Conservation (phyloP, 1,140 invertebrate genomes). For the Acyrthosiphon pisum region DNA sequence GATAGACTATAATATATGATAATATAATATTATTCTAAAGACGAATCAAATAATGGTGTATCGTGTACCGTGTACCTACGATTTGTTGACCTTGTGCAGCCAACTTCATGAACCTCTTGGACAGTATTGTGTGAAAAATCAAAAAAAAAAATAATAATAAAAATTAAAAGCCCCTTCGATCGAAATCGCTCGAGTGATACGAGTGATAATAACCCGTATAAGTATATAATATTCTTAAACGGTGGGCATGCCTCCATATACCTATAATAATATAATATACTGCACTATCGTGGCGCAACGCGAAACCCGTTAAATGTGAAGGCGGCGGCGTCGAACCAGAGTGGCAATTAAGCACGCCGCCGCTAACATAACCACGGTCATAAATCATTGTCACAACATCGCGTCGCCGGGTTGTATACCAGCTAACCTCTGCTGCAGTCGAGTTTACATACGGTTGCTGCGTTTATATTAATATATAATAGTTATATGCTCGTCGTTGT, state of each 20-base stretch:
- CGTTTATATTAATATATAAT: not conserved
- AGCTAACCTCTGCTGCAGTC: not conserved
- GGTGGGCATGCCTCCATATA: not conserved
- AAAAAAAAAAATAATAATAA: too few species aligned
- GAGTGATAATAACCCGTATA: not conserved
- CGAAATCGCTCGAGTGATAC: not conserved
- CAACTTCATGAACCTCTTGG: too few species aligned
- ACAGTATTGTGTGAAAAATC: not conserved
- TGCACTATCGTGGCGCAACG: not conserved
- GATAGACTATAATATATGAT: too few species aligned
- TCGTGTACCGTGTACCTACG: too few species aligned
- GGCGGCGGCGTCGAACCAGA: not conserved
- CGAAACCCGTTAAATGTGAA: conserved; percentile 14
- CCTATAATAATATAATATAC: not conserved
- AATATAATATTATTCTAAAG: too few species aligned
- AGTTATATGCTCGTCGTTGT: not conserved
- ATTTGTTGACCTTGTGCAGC: too few species aligned
- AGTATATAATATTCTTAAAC: not conserved
- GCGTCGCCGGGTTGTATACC: not conserved
- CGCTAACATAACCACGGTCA: not conserved
- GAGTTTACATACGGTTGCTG: not conserved
- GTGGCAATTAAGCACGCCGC: conserved; percentile 15
- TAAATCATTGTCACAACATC: conserved; percentile 44
- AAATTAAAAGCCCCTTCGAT: not conserved
- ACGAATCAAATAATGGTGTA: too few species aligned